A percentile compares a stretch with the other conserved stretches of the same genome.
Evolutionary conservation across 2,888 invertebrate genomes (phyloP).

Genomic region (Parthenolecanium corni): DNA sequence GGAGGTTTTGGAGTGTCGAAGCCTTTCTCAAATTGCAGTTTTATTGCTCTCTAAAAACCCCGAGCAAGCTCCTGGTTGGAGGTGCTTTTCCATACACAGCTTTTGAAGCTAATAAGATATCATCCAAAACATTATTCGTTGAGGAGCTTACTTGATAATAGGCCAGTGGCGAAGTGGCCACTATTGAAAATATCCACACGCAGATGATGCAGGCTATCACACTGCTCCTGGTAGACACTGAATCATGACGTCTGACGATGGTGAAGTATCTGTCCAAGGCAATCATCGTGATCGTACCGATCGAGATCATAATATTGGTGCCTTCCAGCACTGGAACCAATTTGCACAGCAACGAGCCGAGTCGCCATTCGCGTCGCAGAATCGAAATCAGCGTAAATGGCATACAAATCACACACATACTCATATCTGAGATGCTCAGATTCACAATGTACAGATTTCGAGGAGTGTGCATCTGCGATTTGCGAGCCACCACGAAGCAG

Average conservation of each 20-base stretch:
- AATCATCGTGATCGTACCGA: slow-evolving; percentile 50
- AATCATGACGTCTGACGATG: slow-evolving; percentile 38
- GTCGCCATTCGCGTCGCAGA: slow-evolving; percentile 43
- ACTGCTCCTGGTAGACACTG: slow-evolving; percentile 28
- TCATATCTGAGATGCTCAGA: slow-evolving; percentile 47
- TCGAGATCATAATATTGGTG: slow-evolving; percentile 49
- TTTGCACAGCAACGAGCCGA: slow-evolving; percentile 47
- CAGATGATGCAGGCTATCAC: slow-evolving; percentile 35
- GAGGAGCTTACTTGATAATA: slow-evolving; percentile 36
- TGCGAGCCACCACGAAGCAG: slow-evolving; percentile 37
- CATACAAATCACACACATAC: slow-evolving; percentile 48
- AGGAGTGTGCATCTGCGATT: slow-evolving; percentile 37
- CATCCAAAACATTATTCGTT: too few relatives aligned
- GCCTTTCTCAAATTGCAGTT: too few relatives aligned
- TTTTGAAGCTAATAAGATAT: too few relatives aligned
- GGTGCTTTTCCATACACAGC: too few relatives aligned
- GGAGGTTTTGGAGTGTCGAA: too few relatives aligned
- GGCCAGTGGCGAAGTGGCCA: slow-evolving; percentile 35
- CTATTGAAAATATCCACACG: slow-evolving; percentile 35
- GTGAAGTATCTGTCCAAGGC: slow-evolving; percentile 40
- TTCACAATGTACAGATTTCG: slow-evolving; percentile 48
- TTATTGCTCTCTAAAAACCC: too few relatives aligned
- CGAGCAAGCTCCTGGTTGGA: too few relatives aligned
- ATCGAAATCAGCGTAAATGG: slow-evolving; percentile 47
- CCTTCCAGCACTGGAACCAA: slow-evolving; percentile 47